Evolutionary conservation across 2,113 vertebrate genomes (phyloP).

Genomic region (Melospiza georgiana): DNA sequence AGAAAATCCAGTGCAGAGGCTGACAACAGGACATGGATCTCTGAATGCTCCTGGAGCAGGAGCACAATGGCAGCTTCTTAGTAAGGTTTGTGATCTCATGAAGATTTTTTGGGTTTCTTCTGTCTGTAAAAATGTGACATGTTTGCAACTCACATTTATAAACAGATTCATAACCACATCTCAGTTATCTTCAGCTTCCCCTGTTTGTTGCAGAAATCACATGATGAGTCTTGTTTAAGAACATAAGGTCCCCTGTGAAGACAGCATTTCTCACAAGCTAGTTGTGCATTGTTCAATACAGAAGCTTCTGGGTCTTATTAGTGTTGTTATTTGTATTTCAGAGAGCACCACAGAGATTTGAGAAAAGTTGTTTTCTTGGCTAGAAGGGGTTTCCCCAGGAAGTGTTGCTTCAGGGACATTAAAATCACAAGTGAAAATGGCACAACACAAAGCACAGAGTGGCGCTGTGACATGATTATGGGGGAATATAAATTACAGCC

Average conservation of each 20-base stretch:
- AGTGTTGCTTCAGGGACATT: not conserved
- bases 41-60: not conserved
- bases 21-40: not conserved
- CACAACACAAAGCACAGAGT: not conserved
- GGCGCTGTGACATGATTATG: not conserved
- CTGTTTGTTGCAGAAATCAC: not conserved
- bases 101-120: not conserved
- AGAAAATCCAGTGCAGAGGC: not conserved
- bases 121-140: not conserved
- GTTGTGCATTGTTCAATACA: not conserved
- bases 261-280: not conserved
- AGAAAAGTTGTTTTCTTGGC: not conserved
- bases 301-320: not conserved
- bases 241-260: not conserved
- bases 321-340: slow-evolving; percentile 1
- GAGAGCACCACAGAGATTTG: not conserved
- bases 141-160: not conserved
- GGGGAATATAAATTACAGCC: not conserved
- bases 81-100: not conserved
- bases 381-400: not conserved
- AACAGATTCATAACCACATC: not conserved
- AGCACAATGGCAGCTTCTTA: not conserved
- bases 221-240: not conserved
- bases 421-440: not conserved
- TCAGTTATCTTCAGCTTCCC: not conserved